Conservation (phyloP, 1,140 invertebrate species). For the Drosophila triauraria region DNA sequence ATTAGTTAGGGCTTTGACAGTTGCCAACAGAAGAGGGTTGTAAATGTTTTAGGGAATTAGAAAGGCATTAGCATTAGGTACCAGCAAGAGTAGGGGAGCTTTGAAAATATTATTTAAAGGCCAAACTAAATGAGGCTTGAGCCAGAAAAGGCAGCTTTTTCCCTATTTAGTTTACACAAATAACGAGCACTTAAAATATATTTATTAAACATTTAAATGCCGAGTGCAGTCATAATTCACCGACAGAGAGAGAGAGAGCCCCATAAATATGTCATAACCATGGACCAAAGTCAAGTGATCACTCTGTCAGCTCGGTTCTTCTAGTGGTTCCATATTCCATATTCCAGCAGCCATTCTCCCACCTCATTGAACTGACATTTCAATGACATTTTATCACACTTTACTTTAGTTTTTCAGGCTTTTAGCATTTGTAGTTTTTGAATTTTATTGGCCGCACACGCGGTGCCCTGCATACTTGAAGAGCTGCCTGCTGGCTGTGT, state of each 20-base stretch:
- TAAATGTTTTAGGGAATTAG: neutral
- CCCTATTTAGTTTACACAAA: neutral
- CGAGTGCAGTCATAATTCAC: conserved; percentile 20
- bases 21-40: neutral
- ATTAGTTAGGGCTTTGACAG: conserved; percentile 23
- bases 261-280: conserved; percentile 46
- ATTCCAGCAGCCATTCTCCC: conserved; percentile 28
- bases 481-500: conserved; percentile 6
- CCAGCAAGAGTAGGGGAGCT: too few relatives aligned
- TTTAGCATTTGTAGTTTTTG: conserved; percentile 37
- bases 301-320: conserved; percentile 25
- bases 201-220: neutral
- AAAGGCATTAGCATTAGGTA: conserved; percentile 1
- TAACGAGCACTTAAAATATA: neutral
- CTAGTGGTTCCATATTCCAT: neutral
- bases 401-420: conserved; percentile 29
- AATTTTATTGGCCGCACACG: conserved; percentile 15
- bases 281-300: conserved; percentile 39
- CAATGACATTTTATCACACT: conserved; percentile 63
- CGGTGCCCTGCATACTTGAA: conserved; percentile 61
- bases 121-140: too few relatives aligned
- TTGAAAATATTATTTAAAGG: too few relatives aligned
- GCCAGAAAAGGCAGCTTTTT: neutral
- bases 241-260: conserved; percentile 9
- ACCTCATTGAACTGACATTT: conserved; percentile 57